phyloP scores from a whole-genome alignment of 1,140 invertebrate species.

The Ceratosolen solmsi region DNA sequence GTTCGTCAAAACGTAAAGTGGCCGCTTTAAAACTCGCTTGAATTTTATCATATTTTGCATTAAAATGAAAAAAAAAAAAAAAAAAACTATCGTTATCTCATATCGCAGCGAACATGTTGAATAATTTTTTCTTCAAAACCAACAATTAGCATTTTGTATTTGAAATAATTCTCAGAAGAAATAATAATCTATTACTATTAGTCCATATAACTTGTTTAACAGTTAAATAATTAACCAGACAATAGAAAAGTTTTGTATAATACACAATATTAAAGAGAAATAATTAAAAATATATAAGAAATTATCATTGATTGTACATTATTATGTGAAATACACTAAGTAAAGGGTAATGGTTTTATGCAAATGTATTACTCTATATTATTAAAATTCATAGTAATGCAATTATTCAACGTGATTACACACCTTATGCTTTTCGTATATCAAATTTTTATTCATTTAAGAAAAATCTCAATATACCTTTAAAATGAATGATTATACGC shows the following conservation, averaged over 20 bases:
- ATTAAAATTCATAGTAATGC: background rate
- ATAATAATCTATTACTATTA: too few species aligned
- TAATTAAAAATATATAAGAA: too few species aligned
- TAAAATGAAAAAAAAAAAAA: too few species aligned
- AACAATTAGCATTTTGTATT: background rate
- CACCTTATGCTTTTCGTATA: background rate
- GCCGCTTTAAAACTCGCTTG: background rate
- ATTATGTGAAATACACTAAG: background rate
- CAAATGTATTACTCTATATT: background rate
- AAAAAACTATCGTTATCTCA: background rate
- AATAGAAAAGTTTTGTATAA: too few species aligned
- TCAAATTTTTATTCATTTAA: background rate
- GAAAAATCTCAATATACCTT: background rate
- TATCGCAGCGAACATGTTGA: slow-evolving; percentile 31
- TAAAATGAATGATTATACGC: background rate
- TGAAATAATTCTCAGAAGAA: slow-evolving; percentile 22
- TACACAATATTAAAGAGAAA: too few species aligned
- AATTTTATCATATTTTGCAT: background rate
- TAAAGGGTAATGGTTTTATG: background rate
- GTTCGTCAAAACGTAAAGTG: background rate
- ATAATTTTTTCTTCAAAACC: slow-evolving; percentile 16
- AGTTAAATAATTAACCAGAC: too few species aligned
- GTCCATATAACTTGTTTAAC: too few species aligned
- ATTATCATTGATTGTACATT: background rate
- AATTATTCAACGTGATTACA: background rate